These are phyloP conservation scores for Ianthella basta DNA, from an alignment of 37 sponge, comb jelly and placozoan species.

Conservation along the genomic window DNA sequence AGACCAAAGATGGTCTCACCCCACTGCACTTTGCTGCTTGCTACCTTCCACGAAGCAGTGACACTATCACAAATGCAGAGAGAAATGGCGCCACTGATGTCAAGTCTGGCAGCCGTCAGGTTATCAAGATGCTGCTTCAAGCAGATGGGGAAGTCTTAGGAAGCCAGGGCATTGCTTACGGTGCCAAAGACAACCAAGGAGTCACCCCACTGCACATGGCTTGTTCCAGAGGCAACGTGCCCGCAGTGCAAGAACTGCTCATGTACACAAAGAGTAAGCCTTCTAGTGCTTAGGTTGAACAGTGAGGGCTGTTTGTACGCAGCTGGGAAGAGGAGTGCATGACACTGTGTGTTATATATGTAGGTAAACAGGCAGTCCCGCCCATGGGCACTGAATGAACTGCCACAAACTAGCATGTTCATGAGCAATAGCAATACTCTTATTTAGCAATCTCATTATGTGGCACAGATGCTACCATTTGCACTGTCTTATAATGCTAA, in stretches of 20 bases:
- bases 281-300: too few species aligned
- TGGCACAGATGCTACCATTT: too few species aligned
- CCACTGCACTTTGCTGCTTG: conserved; percentile 86
- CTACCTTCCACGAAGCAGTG: conserved; percentile 47
- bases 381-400: too few species aligned
- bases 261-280: too few species aligned
- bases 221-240: conserved; percentile 68
- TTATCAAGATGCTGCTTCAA: conserved; percentile 44
- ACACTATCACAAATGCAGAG: neutral
- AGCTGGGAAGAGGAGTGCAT: too few species aligned
- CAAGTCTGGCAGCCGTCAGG: conserved; percentile 34
- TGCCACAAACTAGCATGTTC: too few species aligned
- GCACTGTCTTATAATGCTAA: too few species aligned
- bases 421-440: too few species aligned
- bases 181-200: conserved; percentile 64
- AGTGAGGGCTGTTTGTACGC: too few species aligned
- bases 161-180: conserved; percentile 28
- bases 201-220: conserved; percentile 84
- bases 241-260: conserved; percentile 65
- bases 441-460: too few species aligned
- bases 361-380: too few species aligned
- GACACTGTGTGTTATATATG: too few species aligned
- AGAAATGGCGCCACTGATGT: conserved; percentile 20
- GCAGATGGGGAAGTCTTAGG: neutral
- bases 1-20: conserved; percentile 57